phyloP scores from a whole-genome alignment of 35 echinoderm and acorn worm genomes.

The Acanthaster planci region DNA sequence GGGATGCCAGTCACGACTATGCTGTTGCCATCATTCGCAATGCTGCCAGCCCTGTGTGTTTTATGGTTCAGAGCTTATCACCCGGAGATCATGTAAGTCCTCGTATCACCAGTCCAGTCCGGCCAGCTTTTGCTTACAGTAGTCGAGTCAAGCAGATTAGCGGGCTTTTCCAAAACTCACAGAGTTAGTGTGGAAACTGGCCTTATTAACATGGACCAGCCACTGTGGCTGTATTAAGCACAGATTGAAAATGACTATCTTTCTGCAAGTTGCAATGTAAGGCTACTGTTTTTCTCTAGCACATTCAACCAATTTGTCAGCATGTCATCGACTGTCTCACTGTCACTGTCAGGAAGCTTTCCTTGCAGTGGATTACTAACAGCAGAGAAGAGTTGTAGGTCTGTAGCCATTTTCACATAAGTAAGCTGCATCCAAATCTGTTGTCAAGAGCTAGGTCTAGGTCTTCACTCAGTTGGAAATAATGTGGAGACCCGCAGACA shows the following conservation, averaged over 20 bases:
- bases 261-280: no score
- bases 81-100: conserved; percentile 60
- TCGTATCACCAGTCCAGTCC: neutral
- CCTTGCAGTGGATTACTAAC: no score
- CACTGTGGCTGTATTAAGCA: neutral
- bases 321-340: no score
- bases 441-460: no score
- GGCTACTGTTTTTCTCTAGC: no score
- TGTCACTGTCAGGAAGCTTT: no score
- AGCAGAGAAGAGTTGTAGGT: no score
- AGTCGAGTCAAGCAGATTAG: conserved; percentile 54
- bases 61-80: conserved; percentile 86
- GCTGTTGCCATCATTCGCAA: conserved; percentile 93
- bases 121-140: conserved; percentile 4
- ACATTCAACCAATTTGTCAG: neutral
- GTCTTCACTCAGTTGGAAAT: no score
- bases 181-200: neutral
- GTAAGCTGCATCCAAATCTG: no score
- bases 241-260: neutral
- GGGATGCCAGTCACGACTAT: conserved; percentile 83
- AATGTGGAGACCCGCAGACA: no score
- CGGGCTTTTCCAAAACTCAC: conserved; percentile 42
- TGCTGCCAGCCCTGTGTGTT: conserved; percentile 77
- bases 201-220: neutral
- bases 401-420: no score